phyloP scores from a whole-genome alignment of 1,140 invertebrate species.

The Drosophila burlai region DNA sequence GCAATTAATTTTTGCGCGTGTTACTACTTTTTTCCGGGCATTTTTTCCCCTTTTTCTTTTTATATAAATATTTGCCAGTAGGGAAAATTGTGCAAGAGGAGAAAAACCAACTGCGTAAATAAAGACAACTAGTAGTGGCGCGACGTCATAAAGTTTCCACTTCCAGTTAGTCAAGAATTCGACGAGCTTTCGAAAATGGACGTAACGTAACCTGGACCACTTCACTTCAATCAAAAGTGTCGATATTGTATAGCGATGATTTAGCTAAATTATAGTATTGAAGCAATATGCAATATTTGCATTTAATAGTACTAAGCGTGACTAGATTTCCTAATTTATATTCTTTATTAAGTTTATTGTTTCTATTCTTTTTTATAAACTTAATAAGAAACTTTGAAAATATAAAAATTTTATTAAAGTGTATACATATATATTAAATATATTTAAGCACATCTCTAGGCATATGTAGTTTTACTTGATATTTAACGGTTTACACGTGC shows the following conservation, averaged over 20 bases:
- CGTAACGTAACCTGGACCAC: conserved; percentile 16
- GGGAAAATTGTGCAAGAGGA: conserved; percentile 4
- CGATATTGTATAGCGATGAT: not conserved
- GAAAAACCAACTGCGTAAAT: conserved; percentile 72
- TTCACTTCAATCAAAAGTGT: conserved; percentile 1
- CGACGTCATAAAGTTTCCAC: conserved; percentile 16
- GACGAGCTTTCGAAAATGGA: conserved; percentile 35
- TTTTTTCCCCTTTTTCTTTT: not conserved
- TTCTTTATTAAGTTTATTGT: too few relatives aligned
- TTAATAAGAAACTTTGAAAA: too few relatives aligned
- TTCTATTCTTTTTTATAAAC: too few relatives aligned
- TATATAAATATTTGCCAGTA: not conserved
- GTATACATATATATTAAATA: not conserved
- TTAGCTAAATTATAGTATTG: not conserved
- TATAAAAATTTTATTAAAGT: not conserved
- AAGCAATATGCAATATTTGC: not conserved
- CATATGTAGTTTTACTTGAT: conserved; percentile 22
- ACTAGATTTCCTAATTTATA: too few relatives aligned
- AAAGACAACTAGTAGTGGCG: conserved; percentile 65
- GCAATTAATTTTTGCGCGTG: conserved; percentile 59
- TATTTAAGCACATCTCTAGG: conserved; percentile 6
- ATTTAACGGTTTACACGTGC: conserved; percentile 72
- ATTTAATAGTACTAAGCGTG: not conserved
- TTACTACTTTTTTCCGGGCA: conserved; percentile 24
- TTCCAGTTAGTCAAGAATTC: conserved; percentile 36